These are phyloP conservation scores for Cinara cedri DNA, from an alignment of 2,888 invertebrate species.

Conservation along the genomic window DNA sequence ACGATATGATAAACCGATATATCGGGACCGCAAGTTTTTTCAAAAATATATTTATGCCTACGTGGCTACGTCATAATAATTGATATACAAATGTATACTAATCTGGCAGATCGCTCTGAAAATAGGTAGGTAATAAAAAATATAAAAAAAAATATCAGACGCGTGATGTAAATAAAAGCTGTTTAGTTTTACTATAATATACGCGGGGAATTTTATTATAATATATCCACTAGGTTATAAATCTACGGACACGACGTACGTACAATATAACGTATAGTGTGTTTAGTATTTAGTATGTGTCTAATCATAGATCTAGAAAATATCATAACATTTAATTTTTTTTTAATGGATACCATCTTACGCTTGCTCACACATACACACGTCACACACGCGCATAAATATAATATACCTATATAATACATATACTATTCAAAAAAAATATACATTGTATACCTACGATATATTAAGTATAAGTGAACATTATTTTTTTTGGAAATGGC, in stretches of 20 bases:
- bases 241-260: constrained; percentile 4
- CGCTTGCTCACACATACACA: background rate
- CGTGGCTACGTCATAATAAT: background rate
- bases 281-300: constrained; percentile 19
- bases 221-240: constrained; percentile 1
- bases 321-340: constrained; percentile 7
- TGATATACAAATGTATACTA: constrained; percentile 10
- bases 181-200: constrained; percentile 9
- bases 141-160: background rate
- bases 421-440: background rate
- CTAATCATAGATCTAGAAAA: constrained; percentile 52
- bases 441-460: background rate
- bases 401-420: background rate
- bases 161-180: constrained; percentile 23
- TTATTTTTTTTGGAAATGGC: constrained; percentile 12
- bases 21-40: constrained; percentile 14
- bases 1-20: too few species aligned
- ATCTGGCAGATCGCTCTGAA: constrained; percentile 12
- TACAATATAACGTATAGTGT: background rate
- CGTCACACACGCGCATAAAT: background rate
- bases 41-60: background rate
- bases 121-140: too few species aligned
- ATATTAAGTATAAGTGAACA: background rate
- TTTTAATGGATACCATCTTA: constrained; percentile 36
- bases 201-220: constrained; percentile 33